phyloP scores from a whole-genome alignment of 2,888 invertebrate species.

The Drosophila colorata region DNA sequence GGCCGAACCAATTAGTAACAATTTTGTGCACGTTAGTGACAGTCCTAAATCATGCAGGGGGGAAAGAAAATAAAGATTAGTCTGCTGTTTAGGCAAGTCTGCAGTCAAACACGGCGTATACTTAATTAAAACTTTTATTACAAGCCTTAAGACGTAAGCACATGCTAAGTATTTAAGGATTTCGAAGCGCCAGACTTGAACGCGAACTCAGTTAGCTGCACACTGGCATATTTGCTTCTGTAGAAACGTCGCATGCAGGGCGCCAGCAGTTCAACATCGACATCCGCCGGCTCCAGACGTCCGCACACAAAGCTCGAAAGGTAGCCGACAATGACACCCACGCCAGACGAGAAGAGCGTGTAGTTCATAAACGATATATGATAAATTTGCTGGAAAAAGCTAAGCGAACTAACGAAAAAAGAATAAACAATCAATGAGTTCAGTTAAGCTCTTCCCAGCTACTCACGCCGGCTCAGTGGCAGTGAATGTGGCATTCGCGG shows the following conservation, averaged over 20 bases:
- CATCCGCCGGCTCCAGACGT: slow-evolving; percentile 86
- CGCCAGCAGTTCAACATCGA: slow-evolving; percentile 88
- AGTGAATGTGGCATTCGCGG: slow-evolving; percentile 50
- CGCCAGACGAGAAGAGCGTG: slow-evolving; percentile 87
- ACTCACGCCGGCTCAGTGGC: slow-evolving; percentile 33
- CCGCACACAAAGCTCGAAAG: slow-evolving; percentile 87
- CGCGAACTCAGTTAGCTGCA: slow-evolving; percentile 67
- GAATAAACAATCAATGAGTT: not conserved
- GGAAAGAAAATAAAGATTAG: not conserved
- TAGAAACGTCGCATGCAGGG: slow-evolving; percentile 87
- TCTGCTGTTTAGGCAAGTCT: not conserved
- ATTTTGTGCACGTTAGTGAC: slow-evolving; percentile 15
- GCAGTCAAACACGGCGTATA: slow-evolving; percentile 25
- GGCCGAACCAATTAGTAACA: not conserved
- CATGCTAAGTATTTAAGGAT: slow-evolving; percentile 38
- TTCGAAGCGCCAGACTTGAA: slow-evolving; percentile 33
- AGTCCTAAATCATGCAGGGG: not conserved
- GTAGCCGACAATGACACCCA: slow-evolving; percentile 87
- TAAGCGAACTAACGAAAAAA: slow-evolving; percentile 39
- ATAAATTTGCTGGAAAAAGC: slow-evolving; percentile 82
- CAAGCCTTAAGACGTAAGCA: slow-evolving; percentile 19
- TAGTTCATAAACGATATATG: slow-evolving; percentile 91
- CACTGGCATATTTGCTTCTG: slow-evolving; percentile 73
- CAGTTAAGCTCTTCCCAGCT: not conserved
- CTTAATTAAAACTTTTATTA: slow-evolving; percentile 49